Evolutionary conservation across 1,140 invertebrate genomes (phyloP).

Genomic region (Bursaphelenchus mucronatus): DNA sequence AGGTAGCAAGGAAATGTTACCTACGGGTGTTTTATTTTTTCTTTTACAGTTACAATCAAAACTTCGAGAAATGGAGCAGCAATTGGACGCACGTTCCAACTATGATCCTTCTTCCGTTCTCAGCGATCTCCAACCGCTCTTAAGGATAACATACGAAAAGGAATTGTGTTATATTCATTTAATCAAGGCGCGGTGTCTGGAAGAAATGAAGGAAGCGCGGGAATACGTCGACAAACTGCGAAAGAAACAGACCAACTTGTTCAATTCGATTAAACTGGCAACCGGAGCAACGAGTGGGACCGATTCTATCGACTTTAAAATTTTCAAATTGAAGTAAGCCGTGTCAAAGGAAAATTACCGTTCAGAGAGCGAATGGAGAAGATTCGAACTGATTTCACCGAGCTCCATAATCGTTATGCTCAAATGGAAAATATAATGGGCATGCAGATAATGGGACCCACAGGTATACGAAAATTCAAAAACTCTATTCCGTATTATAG

Average conservation of each 20-base stretch:
- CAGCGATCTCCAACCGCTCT: constrained; percentile 49
- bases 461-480: constrained; percentile 30
- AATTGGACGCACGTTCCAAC: constrained; percentile 31
- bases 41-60: constrained; percentile 47
- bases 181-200: constrained; percentile 51
- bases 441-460: constrained; percentile 50
- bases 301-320: constrained; percentile 54
- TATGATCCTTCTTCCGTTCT: constrained; percentile 15
- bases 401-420: constrained; percentile 52
- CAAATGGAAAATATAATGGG: constrained; percentile 56
- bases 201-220: constrained; percentile 57
- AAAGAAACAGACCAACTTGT: constrained; percentile 51
- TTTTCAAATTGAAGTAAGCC: constrained; percentile 55
- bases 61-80: constrained; percentile 49
- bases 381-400: constrained; percentile 50
- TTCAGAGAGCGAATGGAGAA: constrained; percentile 57
- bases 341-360: constrained; percentile 1
- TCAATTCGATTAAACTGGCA: constrained; percentile 56
- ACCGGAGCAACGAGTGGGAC: constrained; percentile 56
- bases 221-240: constrained; percentile 57
- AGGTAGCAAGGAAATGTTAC: constrained; percentile 7
- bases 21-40: constrained; percentile 5
- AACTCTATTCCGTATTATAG: constrained; percentile 19
- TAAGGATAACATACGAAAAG: constrained; percentile 54
- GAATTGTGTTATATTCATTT: constrained; percentile 50